phyloP scores from a whole-genome alignment of 2,113 vertebrate species.

The Petrocephalus zakoni region DNA sequence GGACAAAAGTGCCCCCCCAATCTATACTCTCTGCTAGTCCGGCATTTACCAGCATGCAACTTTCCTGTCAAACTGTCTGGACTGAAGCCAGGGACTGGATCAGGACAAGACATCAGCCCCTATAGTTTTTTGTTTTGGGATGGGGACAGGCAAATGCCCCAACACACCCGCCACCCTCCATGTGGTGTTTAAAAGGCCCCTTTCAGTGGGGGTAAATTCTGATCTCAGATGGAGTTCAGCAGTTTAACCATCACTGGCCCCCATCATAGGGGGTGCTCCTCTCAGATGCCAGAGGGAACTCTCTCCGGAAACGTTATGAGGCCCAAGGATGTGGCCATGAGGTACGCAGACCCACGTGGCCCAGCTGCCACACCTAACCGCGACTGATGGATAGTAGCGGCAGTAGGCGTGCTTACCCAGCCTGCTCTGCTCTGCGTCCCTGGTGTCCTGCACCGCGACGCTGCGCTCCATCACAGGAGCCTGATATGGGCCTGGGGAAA shows the following conservation, averaged over 20 bases:
- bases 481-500: background rate
- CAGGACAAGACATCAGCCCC: background rate
- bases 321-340: background rate
- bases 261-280: background rate
- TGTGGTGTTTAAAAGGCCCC: background rate
- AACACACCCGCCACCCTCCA: background rate
- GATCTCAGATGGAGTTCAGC: background rate
- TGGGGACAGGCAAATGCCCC: background rate
- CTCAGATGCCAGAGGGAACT: background rate
- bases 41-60: background rate
- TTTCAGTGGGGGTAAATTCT: background rate
- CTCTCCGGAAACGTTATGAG: background rate
- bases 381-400: background rate
- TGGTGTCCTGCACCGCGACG: background rate
- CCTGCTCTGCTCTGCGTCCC: no score
- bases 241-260: background rate
- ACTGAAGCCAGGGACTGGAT: background rate
- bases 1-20: background rate
- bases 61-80: background rate
- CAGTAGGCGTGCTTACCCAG: background rate
- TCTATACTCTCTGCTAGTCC: background rate
- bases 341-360: background rate
- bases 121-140: background rate
- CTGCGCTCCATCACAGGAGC: background rate
- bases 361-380: background rate